phyloP scores from a whole-genome alignment of 2,888 invertebrate genomes.

The Cynaeus angustus region DNA sequence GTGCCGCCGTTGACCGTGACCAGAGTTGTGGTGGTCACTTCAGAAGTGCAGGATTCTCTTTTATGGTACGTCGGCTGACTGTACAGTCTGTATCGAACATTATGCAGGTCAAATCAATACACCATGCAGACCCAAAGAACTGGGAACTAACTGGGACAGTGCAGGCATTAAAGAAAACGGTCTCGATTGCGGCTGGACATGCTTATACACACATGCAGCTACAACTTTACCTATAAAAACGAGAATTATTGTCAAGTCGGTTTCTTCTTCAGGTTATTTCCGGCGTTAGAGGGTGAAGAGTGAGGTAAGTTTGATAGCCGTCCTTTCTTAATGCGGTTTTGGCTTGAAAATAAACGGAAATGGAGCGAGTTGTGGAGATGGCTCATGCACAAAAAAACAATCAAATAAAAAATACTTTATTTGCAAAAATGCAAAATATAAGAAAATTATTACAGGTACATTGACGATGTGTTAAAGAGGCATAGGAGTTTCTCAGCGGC shows the following conservation, averaged over 20 bases:
- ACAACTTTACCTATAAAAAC: constrained; percentile 36
- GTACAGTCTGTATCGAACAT: constrained; percentile 76
- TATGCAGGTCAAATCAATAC: constrained; percentile 55
- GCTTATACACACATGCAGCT: constrained; percentile 35
- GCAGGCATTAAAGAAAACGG: constrained; percentile 25
- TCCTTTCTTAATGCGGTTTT: constrained; percentile 2
- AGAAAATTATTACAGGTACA: constrained; percentile 21
- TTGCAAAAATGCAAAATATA: constrained; percentile 28
- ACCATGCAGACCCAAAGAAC: constrained; percentile 34
- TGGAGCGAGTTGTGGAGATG: not conserved
- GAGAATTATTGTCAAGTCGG: constrained; percentile 16
- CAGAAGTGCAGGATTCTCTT: constrained; percentile 86
- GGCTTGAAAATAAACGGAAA: constrained; percentile 23
- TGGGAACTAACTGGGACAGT: constrained; percentile 15
- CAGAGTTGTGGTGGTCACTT: constrained; percentile 86
- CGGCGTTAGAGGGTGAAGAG: constrained; percentile 1
- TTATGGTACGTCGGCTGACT: constrained; percentile 83
- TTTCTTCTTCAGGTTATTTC: not conserved
- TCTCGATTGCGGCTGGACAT: constrained; percentile 21
- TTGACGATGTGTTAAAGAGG: not conserved
- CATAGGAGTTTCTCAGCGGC: not conserved
- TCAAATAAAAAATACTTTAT: constrained; percentile 38
- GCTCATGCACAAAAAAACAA: constrained; percentile 36
- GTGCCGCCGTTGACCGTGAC: constrained; percentile 73
- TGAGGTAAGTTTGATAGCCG: constrained; percentile 5